A percentile compares a stretch with the other conserved stretches of the same genome.
Conservation (phyloP, 2,888 invertebrate genomes). For the Dynastes hyllus region DNA sequence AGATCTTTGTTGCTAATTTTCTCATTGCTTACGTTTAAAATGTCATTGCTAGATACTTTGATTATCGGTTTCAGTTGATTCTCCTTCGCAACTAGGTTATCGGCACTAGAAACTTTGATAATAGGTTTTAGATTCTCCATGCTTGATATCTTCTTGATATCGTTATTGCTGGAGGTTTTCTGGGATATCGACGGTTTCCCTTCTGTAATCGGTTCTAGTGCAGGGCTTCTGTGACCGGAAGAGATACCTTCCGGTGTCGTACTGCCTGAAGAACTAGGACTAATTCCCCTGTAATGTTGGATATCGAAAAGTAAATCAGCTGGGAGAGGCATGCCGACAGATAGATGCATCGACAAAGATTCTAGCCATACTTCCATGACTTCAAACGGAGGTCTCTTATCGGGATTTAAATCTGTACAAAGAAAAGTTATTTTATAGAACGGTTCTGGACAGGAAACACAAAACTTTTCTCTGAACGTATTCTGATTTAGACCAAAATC, state of each 20-base stretch:
- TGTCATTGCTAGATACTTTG: conserved; percentile 57
- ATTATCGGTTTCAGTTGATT: conserved; percentile 60
- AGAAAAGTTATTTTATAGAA: conserved; percentile 92
- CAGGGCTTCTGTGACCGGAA: conserved; percentile 70
- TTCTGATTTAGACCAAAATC: conserved; percentile 95
- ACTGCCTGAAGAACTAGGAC: conserved; percentile 76
- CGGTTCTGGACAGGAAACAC: conserved; percentile 86
- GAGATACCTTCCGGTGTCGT: conserved; percentile 76
- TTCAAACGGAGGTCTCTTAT: conserved; percentile 92
- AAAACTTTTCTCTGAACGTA: conserved; percentile 90
- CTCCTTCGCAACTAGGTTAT: conserved; percentile 58
- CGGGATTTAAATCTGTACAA: conserved; percentile 93
- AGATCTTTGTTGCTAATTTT: conserved; percentile 14
- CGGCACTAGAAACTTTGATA: conserved; percentile 63
- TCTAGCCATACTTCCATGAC: conserved; percentile 92
- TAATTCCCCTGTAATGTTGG: conserved; percentile 78
- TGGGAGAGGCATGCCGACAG: conserved; percentile 78
- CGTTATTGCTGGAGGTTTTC: conserved; percentile 51
- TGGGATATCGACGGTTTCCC: conserved; percentile 66
- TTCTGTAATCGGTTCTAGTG: conserved; percentile 74
- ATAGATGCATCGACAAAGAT: conserved; percentile 82
- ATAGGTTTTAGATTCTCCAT: conserved; percentile 62
- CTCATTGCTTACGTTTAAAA: conserved; percentile 41
- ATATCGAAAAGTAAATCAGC: conserved; percentile 84
- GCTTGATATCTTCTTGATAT: conserved; percentile 56